These are phyloP conservation scores for Fukomys damarensis DNA, from an alignment of 2,113 vertebrate genomes.

Conservation along the genomic window DNA sequence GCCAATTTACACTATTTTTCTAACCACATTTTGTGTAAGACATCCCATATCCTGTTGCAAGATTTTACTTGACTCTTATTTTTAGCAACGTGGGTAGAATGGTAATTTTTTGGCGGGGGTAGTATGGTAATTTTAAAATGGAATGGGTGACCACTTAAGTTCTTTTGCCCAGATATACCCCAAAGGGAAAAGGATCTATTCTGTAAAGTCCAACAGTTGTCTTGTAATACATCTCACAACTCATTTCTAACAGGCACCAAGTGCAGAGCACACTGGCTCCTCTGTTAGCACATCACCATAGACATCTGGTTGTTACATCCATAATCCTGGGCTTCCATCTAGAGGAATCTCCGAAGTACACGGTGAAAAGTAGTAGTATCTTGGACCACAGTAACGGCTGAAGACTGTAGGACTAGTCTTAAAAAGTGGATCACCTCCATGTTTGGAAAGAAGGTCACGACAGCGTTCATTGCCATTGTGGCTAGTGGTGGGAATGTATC, in stretches of 20 bases:
- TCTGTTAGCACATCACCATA: accelerated
- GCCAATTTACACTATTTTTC: not conserved
- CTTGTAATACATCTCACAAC: accelerated
- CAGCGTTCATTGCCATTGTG: not conserved
- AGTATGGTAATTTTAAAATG: not conserved
- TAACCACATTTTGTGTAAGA: not conserved
- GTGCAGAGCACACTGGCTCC: no score
- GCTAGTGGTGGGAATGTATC: no score
- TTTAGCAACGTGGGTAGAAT: not conserved
- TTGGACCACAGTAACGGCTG: not conserved
- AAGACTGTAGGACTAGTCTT: not conserved
- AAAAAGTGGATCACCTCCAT: not conserved
- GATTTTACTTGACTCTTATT: not conserved
- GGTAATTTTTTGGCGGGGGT: not conserved
- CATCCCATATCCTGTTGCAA: not conserved
- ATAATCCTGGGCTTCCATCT: not conserved
- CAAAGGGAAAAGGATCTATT: not conserved
- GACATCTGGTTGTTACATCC: accelerated
- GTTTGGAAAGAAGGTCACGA: not conserved
- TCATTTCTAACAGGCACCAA: not conserved
- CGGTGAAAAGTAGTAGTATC: not conserved
- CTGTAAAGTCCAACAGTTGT: not conserved
- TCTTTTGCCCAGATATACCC: not conserved
- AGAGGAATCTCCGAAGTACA: not conserved
- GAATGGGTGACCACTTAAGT: not conserved